These are phyloP conservation scores for Phrynocephalus guinanensis DNA, from an alignment of 2,797 vertebrate species.

Conservation along the genomic window DNA sequence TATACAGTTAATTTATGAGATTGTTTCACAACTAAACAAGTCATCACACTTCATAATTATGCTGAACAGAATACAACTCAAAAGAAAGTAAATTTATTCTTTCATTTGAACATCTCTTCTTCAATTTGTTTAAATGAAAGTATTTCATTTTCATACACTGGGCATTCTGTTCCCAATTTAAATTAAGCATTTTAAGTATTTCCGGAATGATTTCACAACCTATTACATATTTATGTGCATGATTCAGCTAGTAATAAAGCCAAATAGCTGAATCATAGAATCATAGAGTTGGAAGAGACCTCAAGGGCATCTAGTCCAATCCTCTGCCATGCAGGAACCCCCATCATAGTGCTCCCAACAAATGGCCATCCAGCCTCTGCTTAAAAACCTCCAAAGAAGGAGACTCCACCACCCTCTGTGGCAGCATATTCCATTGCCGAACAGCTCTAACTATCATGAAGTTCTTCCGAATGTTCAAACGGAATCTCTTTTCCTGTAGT, in stretches of 20 bases:
- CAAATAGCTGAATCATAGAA: not conserved
- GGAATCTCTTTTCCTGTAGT: too few relatives aligned
- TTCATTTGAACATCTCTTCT: not conserved
- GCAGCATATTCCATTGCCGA: too few relatives aligned
- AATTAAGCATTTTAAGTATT: slow-evolving; percentile 33
- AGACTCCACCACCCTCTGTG: too few relatives aligned
- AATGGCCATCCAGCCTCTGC: too few relatives aligned
- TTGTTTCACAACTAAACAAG: slow-evolving; percentile 1
- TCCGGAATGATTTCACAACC: slow-evolving; percentile 27
- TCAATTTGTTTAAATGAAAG: slow-evolving; percentile 12
- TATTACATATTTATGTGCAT: slow-evolving; percentile 29
- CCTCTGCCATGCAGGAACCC: too few relatives aligned
- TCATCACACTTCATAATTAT: not conserved
- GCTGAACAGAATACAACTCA: not conserved
- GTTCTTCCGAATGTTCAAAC: too few relatives aligned
- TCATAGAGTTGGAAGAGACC: too few relatives aligned
- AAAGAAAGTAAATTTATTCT: not conserved
- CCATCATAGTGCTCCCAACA: too few relatives aligned
- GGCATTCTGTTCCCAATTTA: slow-evolving; percentile 15
- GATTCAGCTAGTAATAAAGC: slow-evolving; percentile 27
- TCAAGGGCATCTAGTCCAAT: too few relatives aligned
- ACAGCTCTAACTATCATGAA: too few relatives aligned
- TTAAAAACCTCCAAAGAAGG: too few relatives aligned
- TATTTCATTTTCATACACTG: slow-evolving; percentile 13
- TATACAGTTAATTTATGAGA: not conserved